Conservation (phyloP, 2,797 vertebrate species). For the Choloepus didactylus region DNA sequence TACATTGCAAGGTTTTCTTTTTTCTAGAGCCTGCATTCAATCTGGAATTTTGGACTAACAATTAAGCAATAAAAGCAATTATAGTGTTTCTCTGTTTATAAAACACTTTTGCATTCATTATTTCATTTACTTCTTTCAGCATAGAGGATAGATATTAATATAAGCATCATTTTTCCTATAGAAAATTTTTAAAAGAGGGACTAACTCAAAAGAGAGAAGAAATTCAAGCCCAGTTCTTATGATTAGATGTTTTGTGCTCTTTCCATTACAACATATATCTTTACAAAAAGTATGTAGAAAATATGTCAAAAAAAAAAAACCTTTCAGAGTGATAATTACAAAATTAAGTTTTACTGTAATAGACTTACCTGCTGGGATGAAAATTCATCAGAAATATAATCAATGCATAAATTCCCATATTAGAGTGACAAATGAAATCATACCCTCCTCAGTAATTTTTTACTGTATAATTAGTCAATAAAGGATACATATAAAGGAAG, state of each 20-base stretch:
- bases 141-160: not conserved
- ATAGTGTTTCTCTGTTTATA: not conserved
- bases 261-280: not conserved
- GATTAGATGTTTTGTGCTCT: not conserved
- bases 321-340: not conserved
- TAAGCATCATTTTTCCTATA: not conserved
- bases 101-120: not conserved
- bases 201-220: not conserved
- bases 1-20: not conserved
- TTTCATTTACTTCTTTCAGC: not conserved
- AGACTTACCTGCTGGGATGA: not conserved
- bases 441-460: not conserved
- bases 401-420: not conserved
- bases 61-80: constrained; percentile 49
- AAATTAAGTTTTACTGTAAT: not conserved
- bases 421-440: not conserved
- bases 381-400: not conserved
- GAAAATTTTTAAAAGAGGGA: not conserved
- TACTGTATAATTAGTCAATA: not conserved
- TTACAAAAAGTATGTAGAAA: not conserved
- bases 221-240: not conserved
- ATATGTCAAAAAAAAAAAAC: not conserved
- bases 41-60: not conserved
- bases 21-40: not conserved
- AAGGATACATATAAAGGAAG: too few species aligned